Percentiles rank a stretch among this genome's conserved stretches.
Evolutionary conservation across 2,113 vertebrate species (phyloP).

Genomic region (Dromas ardeola): DNA sequence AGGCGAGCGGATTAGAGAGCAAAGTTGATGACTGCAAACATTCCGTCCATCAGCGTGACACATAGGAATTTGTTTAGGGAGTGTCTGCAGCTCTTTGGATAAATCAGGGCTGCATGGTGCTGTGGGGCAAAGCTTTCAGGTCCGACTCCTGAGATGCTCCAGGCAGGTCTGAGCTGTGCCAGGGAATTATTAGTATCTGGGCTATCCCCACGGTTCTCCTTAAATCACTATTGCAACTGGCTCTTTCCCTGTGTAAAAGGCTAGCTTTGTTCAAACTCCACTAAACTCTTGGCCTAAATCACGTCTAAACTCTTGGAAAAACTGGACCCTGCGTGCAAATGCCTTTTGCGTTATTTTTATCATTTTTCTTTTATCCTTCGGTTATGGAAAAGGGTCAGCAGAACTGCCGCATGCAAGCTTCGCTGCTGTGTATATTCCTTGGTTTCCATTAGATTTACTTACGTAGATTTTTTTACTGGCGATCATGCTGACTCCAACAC

Average conservation of each 20-base stretch:
- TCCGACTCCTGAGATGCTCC: neutral
- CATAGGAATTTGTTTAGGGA: neutral
- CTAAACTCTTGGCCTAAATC: neutral
- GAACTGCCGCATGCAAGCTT: fast-evolving
- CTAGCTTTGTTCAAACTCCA: neutral
- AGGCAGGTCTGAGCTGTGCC: neutral
- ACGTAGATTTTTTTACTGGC: fast-evolving
- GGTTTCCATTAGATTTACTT: neutral
- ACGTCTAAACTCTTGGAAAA: neutral
- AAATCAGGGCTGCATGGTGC: neutral
- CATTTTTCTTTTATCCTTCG: neutral
- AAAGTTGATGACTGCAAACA: neutral
- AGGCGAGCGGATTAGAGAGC: neutral
- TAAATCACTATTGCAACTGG: neutral
- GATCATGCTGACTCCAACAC: neutral
- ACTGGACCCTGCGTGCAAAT: neutral
- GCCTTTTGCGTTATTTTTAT: neutral
- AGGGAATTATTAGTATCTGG: neutral
- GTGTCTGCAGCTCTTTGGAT: neutral
- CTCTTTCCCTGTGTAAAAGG: fast-evolving
- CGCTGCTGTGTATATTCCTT: neutral
- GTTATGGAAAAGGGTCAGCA: neutral
- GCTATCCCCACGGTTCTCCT: neutral
- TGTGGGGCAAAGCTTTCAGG: neutral
- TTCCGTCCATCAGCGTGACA: neutral